A percentile compares a stretch with the other conserved stretches of the same genome.
These are phyloP conservation scores for Prorops nasuta DNA, from an alignment of 1,140 invertebrate genomes.

Conservation along the genomic window DNA sequence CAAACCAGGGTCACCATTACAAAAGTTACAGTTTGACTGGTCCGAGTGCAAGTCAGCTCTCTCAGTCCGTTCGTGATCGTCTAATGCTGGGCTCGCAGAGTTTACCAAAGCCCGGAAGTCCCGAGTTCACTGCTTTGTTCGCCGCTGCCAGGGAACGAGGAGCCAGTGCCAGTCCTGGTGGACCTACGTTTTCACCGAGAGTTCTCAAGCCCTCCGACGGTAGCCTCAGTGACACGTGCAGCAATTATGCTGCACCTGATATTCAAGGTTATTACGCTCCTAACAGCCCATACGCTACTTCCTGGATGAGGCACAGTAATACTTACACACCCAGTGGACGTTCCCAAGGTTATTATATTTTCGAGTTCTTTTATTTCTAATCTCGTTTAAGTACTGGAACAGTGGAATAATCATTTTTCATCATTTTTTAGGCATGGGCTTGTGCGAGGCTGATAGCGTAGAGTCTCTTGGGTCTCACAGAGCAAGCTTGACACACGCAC, in stretches of 20 bases:
- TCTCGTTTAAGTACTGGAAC: neutral
- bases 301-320: conserved; percentile 62
- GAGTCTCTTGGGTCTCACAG: conserved; percentile 72
- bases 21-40: conserved; percentile 80
- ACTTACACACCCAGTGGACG: conserved; percentile 59
- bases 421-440: conserved; percentile 47
- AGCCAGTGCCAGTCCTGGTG: conserved; percentile 43
- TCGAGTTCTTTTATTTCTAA: neutral
- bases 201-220: conserved; percentile 62
- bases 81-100: conserved; percentile 78
- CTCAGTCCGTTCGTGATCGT: conserved; percentile 78
- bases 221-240: conserved; percentile 71
- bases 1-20: conserved; percentile 57
- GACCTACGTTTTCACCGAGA: conserved; percentile 54
- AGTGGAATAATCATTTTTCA: neutral
- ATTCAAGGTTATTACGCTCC: conserved; percentile 53
- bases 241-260: conserved; percentile 61
- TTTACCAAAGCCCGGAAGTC: conserved; percentile 72
- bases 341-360: conserved; percentile 42
- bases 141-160: conserved; percentile 46
- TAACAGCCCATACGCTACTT: conserved; percentile 56
- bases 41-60: conserved; percentile 77
- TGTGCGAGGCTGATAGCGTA: conserved; percentile 70
- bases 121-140: conserved; percentile 64
- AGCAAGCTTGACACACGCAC: conserved; percentile 77